A percentile compares a stretch with the other conserved stretches of the same genome.
phyloP scores from a whole-genome alignment of 2,888 invertebrate genomes.

The Sturmia bella region DNA sequence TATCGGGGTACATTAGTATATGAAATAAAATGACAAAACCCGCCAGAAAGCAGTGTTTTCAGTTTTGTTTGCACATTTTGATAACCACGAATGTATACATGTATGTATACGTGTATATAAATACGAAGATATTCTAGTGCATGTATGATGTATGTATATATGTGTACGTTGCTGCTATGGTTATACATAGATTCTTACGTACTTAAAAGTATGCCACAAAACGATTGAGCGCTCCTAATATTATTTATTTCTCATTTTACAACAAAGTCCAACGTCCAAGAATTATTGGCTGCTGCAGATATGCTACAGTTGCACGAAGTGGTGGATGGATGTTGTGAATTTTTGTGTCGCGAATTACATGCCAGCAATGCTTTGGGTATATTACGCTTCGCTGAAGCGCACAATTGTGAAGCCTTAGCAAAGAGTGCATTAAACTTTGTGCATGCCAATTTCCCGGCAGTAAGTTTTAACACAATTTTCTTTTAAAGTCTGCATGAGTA shows the following conservation, averaged over 20 bases:
- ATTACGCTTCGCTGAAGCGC: conserved; percentile 94
- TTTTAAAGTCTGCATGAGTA: background rate
- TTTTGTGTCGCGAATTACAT: conserved; percentile 91
- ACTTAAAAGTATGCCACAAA: too few species aligned
- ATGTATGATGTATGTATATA: too few species aligned
- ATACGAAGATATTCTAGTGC: too few species aligned
- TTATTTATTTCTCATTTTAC: background rate
- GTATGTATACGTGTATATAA: too few species aligned
- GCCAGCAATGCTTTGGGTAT: conserved; percentile 94
- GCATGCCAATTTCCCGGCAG: conserved; percentile 90
- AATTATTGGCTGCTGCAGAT: conserved; percentile 93
- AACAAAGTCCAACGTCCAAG: conserved; percentile 89
- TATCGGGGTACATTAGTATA: too few species aligned
- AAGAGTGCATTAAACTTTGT: conserved; percentile 91
- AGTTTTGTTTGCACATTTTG: too few species aligned
- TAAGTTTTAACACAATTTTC: conserved; percentile 83
- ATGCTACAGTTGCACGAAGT: conserved; percentile 94
- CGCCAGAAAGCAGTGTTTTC: too few species aligned
- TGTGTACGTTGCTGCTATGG: too few species aligned
- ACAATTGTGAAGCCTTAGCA: conserved; percentile 90
- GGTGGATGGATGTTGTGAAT: conserved; percentile 92
- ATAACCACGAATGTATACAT: too few species aligned
- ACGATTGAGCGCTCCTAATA: background rate
- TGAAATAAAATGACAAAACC: too few species aligned
- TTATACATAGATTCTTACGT: too few species aligned